Evolutionary conservation across 2,888 invertebrate species (phyloP).

Genomic region (Lamellibrachia satsuma): DNA sequence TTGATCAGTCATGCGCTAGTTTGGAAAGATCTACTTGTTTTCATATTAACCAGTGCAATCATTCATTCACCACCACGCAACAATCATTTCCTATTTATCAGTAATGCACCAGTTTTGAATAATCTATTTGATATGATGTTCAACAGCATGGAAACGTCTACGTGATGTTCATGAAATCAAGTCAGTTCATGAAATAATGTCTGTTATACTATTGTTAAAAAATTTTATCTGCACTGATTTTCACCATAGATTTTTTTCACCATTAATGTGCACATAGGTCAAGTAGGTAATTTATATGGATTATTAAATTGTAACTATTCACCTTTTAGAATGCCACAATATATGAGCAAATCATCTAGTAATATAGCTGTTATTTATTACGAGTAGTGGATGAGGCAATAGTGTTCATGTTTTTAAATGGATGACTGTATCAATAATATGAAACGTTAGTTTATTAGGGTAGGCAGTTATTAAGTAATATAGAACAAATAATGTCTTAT

Average conservation of each 20-base stretch:
- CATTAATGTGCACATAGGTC: no score
- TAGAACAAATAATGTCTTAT: background rate
- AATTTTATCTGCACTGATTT: background rate
- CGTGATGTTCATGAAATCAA: no score
- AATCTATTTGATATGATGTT: background rate
- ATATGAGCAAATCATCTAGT: background rate
- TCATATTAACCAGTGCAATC: background rate
- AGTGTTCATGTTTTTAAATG: background rate
- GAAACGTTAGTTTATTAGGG: background rate
- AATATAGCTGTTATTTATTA: background rate
- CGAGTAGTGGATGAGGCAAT: background rate
- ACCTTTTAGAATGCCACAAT: no score
- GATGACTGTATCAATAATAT: background rate
- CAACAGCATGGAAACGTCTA: background rate
- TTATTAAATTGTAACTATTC: no score
- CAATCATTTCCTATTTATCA: background rate
- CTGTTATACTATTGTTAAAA: no score
- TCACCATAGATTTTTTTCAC: background rate
- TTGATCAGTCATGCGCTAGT: background rate
- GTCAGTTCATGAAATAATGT: no score
- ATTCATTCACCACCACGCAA: background rate
- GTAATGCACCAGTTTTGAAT: background rate
- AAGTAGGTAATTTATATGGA: no score
- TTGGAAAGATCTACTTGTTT: background rate
- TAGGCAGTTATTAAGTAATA: background rate